Percentiles rank a stretch among this genome's conserved stretches.
phyloP scores from a whole-genome alignment of 2,797 vertebrate genomes.

The Peromyscus aztecus region DNA sequence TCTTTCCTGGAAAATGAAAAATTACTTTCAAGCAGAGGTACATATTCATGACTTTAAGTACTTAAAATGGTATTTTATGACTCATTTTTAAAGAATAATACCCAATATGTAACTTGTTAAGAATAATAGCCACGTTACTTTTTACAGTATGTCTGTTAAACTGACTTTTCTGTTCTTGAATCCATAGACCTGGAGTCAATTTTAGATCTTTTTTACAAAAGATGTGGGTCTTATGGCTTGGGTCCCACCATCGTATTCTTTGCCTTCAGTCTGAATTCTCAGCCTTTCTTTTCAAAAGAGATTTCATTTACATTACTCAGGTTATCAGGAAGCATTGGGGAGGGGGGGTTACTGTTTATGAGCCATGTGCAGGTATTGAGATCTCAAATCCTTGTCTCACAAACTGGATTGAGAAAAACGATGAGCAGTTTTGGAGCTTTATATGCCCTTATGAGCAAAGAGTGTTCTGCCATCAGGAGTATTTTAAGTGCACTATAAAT shows the following conservation, averaged over 20 bases:
- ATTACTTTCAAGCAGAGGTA: conserved; percentile 77
- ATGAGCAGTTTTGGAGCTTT: conserved; percentile 54
- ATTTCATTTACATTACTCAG: conserved; percentile 61
- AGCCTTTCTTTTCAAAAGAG: conserved; percentile 62
- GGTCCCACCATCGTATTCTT: not conserved
- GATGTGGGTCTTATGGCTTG: conserved; percentile 58
- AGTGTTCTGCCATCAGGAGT: conserved; percentile 19
- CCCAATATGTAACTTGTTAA: conserved; percentile 82
- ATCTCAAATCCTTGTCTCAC: conserved; percentile 18
- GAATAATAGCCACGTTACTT: conserved; percentile 78
- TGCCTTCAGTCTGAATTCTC: not conserved
- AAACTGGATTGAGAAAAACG: conserved; percentile 23
- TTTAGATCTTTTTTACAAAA: conserved; percentile 76
- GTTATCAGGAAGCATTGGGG: conserved; percentile 33
- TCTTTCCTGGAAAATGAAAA: conserved; percentile 84
- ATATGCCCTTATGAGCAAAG: not conserved
- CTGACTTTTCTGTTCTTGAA: conserved; percentile 71
- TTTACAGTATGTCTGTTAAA: conserved; percentile 72
- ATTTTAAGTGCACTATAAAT: conserved; percentile 41
- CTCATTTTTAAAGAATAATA: conserved; percentile 80
- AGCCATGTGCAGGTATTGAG: not conserved
- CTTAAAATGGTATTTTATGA: conserved; percentile 83
- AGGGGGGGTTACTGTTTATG: not conserved
- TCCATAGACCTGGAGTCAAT: conserved; percentile 79
- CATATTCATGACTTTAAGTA: conserved; percentile 81